phyloP scores from a whole-genome alignment of 1,140 invertebrate genomes.

The Trachymyrmex septentrionalis region DNA sequence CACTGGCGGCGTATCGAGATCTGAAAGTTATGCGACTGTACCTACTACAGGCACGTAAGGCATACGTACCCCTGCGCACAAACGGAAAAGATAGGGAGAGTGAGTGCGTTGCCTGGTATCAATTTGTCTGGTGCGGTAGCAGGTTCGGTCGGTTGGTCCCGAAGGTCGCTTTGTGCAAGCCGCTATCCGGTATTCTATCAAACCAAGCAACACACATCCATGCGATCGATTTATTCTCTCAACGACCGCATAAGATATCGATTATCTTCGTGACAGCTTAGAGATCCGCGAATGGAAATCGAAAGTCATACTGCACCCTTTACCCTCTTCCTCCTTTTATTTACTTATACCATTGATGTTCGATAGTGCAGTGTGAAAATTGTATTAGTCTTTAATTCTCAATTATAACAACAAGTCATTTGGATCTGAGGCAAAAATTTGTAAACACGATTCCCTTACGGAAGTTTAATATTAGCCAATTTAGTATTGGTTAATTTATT shows the following conservation, averaged over 20 bases:
- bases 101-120: constrained; percentile 85
- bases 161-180: constrained; percentile 85
- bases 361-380: not conserved
- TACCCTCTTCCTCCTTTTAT: not conserved
- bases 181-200: constrained; percentile 85
- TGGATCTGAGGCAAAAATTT: no score
- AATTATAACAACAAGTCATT: no score
- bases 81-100: constrained; percentile 81
- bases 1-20: constrained; percentile 68
- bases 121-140: constrained; percentile 84
- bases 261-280: constrained; percentile 77
- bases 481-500: no score
- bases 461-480: no score
- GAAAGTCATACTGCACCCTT: constrained; percentile 49
- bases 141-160: constrained; percentile 78
- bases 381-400: not conserved
- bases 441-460: no score
- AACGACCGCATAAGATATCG: constrained; percentile 82
- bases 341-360: not conserved
- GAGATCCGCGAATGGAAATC: constrained; percentile 69
- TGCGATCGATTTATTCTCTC: constrained; percentile 83
- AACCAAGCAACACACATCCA: constrained; percentile 79
- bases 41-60: constrained; percentile 70
- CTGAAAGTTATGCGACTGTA: constrained; percentile 74
- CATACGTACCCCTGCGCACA: constrained; percentile 61